Evolutionary conservation across 1,140 invertebrate species (phyloP), one percentile per base, ranked within the genome.

Genomic region (Steinernema feltiae): DNA sequence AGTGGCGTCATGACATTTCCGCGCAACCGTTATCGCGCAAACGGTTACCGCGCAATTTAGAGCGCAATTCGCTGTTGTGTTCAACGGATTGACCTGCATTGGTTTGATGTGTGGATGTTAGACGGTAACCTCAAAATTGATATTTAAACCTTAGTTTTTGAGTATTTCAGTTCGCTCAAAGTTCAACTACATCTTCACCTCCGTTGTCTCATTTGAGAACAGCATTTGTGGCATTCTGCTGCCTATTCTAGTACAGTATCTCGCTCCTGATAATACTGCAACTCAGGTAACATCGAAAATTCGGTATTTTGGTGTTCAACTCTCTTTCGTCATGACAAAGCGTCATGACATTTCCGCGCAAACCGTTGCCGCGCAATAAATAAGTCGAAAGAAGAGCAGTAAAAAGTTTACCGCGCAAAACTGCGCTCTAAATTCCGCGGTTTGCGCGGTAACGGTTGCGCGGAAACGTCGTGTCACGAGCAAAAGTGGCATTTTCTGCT

Each of bases 151-250:
- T n/a, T n/a, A n/a, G n/a, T n/a, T n/a, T n/a, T n/a, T n/a, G n/a
- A n/a, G n/a, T n/a, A n/a, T n/a, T n/a, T n/a, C n/a, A 78, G 76
- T 48, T 78, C 53, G 48, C 63, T 24, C 53, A 27, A 32, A 76
- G 48, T 73, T 76, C 48, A 35, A 73, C 15, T 71, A 78, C 31
- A 71, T 78, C 18, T 69, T 70, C 30, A 18, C 74, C 27, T 75
- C 73, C n/a, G 21, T 72, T 29, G 75, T 75, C 30, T 70, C 74
- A 31, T 48, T 72, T 41, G 30, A 76, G 29, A 72, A 73, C 21
- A 73, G 76, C 31, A 35, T 74, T 15, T 46, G 48, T n/a, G 72
- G 74, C 32, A 70, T 78, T 18, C 24, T 78, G 21, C 53, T 78
- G 46, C 76, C 76, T 3, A 2, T 31, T 35, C 41, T 69, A 70